Evolutionary conservation across 2,797 vertebrate species (phyloP), one percentile per base, ranked within the genome.

Genomic region (Neosalanx taihuensis): DNA sequence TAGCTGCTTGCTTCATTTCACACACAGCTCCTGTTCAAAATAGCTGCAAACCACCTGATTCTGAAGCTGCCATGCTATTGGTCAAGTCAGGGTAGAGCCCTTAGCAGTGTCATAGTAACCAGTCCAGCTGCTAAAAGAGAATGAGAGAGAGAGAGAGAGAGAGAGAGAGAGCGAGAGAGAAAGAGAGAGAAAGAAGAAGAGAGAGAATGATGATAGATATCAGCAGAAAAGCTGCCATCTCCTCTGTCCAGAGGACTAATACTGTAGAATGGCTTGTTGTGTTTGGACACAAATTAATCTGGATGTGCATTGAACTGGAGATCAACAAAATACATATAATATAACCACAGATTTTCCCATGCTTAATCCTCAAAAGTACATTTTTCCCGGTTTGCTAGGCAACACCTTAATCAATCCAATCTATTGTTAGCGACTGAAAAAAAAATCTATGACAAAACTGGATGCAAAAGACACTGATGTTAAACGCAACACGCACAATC

Each of bases 1-100:
- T 88, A 87, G 89, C 85, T 73, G 79, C 85, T 88, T 87, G 88
- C 89, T 90, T 91, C 91, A 89, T 84, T 91, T 90, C 90, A 88
- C 88, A 89, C 84, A 81, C 86, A 89, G 86, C 86, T 87, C 83
- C 82, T 29, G 86, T 91, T 92, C 76, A 91, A 89, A 92, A 92
- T 92, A 93, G 90, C 88, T 85, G 70, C 79, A 79, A 67, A 84
- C 75, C 90, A 92, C 83, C 84, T 91, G 90, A 89, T 35, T 75
- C 64, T n/a, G 2, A 64, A 78, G 79, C 73, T 6, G 80, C 72
- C 13, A 18, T 81, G 66, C 72, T 35, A 90, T 91, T 91, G 87
- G 90, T 71, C 0, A 59, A 7, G 72, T 56, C 75, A 70, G 66
- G 73, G 71, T 41, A 74, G 76, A 88, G 81, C 88, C 83, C 83